Percentiles rank a stretch among this genome's conserved stretches.
Conservation (phyloP, 2,113 vertebrate genomes). For the Corynorhinus townsendii region DNA sequence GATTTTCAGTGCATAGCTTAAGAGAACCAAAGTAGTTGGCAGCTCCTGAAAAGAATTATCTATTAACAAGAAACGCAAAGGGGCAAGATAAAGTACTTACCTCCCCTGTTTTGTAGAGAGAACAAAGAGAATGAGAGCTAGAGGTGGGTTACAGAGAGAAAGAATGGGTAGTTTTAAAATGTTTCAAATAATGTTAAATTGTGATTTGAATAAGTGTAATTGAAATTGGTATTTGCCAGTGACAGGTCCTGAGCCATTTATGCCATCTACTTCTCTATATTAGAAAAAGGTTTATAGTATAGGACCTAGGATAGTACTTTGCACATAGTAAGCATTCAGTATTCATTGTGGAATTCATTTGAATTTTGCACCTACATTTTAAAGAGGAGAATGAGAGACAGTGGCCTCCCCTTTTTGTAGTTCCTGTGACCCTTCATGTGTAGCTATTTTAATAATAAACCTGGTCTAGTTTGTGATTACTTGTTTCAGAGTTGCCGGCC, state of each 20-base stretch:
- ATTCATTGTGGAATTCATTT: background rate
- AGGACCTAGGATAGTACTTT: background rate
- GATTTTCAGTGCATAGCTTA: conserved; percentile 30
- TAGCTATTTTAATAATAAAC: conserved; percentile 59
- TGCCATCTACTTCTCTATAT: background rate
- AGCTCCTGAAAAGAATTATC: conserved; percentile 34
- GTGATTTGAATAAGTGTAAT: conserved; percentile 3
- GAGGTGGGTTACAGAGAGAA: background rate
- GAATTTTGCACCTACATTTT: conserved; percentile 25
- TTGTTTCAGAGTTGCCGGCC: conserved; percentile 83
- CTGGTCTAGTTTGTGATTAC: conserved; percentile 61
- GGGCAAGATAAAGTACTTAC: background rate
- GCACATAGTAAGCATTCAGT: background rate
- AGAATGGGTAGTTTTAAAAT: conserved; percentile 16
- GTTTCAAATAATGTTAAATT: conserved; percentile 26
- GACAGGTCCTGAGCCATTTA: background rate
- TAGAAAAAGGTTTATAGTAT: background rate
- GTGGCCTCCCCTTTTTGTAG: background rate
- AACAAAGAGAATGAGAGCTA: conserved; percentile 13
- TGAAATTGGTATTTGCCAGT: conserved; percentile 34
- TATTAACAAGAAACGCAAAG: background rate
- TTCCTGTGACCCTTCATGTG: conserved; percentile 39
- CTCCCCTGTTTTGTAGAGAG: background rate
- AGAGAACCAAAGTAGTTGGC: conserved; percentile 19
- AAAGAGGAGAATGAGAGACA: conserved; percentile 41